These are phyloP conservation scores for Drosophila pseudoananassae DNA, from an alignment of 1,140 invertebrate species.

Conservation along the genomic window DNA sequence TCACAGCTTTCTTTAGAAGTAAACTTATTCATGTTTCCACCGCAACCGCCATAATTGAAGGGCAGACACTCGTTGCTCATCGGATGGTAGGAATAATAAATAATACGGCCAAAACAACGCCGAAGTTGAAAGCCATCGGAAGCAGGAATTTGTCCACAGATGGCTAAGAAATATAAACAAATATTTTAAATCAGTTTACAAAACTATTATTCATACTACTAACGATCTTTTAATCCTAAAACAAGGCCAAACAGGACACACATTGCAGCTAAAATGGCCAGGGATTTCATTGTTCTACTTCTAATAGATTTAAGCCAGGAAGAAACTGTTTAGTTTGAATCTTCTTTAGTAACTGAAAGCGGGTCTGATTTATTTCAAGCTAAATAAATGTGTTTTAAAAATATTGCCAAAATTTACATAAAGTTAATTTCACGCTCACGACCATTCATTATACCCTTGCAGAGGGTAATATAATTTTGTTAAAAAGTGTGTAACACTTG, in stretches of 20 bases:
- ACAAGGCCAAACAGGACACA: background rate
- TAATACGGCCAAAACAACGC: background rate
- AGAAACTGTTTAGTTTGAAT: background rate
- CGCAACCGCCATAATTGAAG: background rate
- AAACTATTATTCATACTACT: background rate
- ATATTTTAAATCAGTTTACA: background rate
- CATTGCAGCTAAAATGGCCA: background rate
- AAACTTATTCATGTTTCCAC: background rate
- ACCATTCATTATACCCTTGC: background rate
- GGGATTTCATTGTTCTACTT: slow-evolving; percentile 2
- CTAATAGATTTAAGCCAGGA: background rate
- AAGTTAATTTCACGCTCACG: background rate
- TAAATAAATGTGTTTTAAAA: background rate
- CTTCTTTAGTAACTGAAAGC: background rate
- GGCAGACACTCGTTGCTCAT: background rate
- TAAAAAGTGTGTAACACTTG: too few relatives aligned
- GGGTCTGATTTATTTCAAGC: background rate
- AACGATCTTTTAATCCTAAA: background rate
- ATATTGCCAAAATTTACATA: background rate
- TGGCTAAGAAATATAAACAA: background rate
- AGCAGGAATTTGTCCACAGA: background rate
- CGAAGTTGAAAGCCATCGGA: background rate
- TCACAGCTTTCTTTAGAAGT: background rate
- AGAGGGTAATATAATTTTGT: too few relatives aligned
- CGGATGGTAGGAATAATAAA: background rate